Evolutionary conservation across 2,888 invertebrate genomes (phyloP), one percentile per base, ranked within the genome.

Genomic region (Synergus laeviventris): DNA sequence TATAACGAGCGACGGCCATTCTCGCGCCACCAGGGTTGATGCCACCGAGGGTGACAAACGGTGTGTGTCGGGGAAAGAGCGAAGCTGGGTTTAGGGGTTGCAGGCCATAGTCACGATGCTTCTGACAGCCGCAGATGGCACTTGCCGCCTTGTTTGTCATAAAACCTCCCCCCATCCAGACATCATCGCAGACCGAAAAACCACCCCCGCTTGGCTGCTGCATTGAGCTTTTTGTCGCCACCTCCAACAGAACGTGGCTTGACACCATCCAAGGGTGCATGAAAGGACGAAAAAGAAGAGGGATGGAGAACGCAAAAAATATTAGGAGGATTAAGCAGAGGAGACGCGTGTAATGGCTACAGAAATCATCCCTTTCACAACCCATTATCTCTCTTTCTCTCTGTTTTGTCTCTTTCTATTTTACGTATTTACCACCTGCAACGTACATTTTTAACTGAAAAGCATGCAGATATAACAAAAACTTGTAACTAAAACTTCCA

Each of bases 41-140:
- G 66, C 60, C 42, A 54, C 61, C 74, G 78, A 78, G 81, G 79
- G 79, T 81, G 81, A 78, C 81, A 79, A 81, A 77, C 76, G 80
- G 56, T 36, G 18, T 73, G 73, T 18, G 56, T 54, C 73, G 73
- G 73, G 66, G 31, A 18, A 59, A 59, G 59, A n/a, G 74, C 21
- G 73, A 21, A 31, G 24, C 70, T 7, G 24, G 70, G 24, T 24
- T 42, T 39, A 70, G 70, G 70, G 70, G 70, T 45, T 39, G 42
- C 42, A 70, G 24, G 42, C 45, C 42, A 16, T 42, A 76, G 76
- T 76, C 70, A 56, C 74, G 79, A 74, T 76, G 79, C 76, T 76
- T 76, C 81, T 82, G 84, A 84, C 86, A 83, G 85, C 82, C 85
- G 83, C 87, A 86, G 87, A 87, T 87, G 87, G 85, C 85, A 86